Conservation (phyloP, 2,888 invertebrate genomes). For the Deilephila porcellus region DNA sequence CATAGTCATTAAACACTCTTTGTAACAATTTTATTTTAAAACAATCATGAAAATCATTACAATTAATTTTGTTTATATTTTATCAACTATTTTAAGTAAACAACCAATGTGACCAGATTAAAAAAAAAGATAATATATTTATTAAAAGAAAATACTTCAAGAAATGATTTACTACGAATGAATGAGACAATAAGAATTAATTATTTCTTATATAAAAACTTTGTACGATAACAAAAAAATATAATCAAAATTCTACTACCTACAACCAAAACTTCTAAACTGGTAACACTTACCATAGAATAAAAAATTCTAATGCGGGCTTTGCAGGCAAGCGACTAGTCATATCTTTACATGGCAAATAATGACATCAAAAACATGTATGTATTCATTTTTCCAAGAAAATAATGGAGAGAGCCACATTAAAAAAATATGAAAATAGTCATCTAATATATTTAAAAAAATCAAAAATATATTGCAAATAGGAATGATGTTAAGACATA, state of each 20-base stretch:
- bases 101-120: constrained; percentile 15
- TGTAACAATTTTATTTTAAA: no score
- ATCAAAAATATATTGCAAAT: no score
- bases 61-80: background rate
- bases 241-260: constrained; percentile 34
- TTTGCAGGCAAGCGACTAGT: constrained; percentile 23
- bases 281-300: constrained; percentile 27
- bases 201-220: constrained; percentile 4
- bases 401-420: no score
- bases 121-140: background rate
- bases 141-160: background rate
- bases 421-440: no score
- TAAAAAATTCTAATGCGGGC: constrained; percentile 6
- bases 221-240: constrained; percentile 34
- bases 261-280: constrained; percentile 37
- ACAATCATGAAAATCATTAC: background rate
- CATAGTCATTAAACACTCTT: no score
- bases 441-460: no score
- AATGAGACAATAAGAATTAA: background rate
- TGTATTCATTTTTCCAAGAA: no score
- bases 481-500: no score
- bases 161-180: background rate
- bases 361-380: background rate
- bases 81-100: background rate
- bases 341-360: constrained; percentile 12